Evolutionary conservation across 2,888 invertebrate species (phyloP).

Genomic region (Temnothorax rugatulus): DNA sequence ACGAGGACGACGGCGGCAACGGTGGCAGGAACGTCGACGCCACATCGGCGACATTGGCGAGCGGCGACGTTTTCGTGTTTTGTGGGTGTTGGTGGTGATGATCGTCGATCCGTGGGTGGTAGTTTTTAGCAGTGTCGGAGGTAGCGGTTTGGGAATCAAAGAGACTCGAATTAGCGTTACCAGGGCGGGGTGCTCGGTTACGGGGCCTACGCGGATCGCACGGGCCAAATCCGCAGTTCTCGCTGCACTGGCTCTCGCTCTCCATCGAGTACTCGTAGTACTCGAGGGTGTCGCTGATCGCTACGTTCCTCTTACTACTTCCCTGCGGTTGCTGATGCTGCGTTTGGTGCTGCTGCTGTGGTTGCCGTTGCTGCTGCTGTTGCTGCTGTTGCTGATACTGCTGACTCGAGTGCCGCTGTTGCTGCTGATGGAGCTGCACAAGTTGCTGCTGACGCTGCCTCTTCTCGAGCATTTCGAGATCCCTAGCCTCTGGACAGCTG

Average conservation of each 20-base stretch:
- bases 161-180: constrained; percentile 86
- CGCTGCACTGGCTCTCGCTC: constrained; percentile 86
- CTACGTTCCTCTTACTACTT: constrained; percentile 86
- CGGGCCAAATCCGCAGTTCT: constrained; percentile 86
- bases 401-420: constrained; percentile 74
- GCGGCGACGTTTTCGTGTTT: constrained; percentile 75
- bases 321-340: constrained; percentile 78
- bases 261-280: constrained; percentile 86
- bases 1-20: constrained; percentile 64
- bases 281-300: constrained; percentile 86
- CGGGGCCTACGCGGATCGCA: constrained; percentile 86
- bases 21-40: constrained; percentile 75
- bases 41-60: constrained; percentile 63
- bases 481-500: constrained; percentile 83
- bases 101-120: constrained; percentile 83
- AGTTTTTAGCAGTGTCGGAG: constrained; percentile 86
- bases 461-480: constrained; percentile 82
- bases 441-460: constrained; percentile 79
- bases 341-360: constrained; percentile 72
- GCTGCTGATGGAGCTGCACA: constrained; percentile 71
- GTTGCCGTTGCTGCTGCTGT: constrained; percentile 75
- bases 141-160: constrained; percentile 86
- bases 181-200: constrained; percentile 86
- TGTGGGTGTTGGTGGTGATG: constrained; percentile 80
- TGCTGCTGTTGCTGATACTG: constrained; percentile 74